phyloP scores from a whole-genome alignment of 1,140 invertebrate species.

The Hyphantria cunea region DNA sequence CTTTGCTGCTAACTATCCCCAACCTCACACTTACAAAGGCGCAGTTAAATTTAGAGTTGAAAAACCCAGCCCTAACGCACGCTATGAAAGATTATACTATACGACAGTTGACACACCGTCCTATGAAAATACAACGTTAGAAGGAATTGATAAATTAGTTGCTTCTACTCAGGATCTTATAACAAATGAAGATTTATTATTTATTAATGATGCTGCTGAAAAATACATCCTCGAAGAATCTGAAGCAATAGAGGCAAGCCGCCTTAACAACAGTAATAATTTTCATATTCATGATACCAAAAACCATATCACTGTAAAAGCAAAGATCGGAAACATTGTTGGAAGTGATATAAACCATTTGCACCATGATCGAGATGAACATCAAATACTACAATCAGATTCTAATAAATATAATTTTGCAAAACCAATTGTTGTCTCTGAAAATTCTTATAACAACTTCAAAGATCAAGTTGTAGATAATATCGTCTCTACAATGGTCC shows the following conservation, averaged over 20 bases:
- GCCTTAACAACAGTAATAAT: conserved; percentile 39
- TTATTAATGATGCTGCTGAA: conserved; percentile 81
- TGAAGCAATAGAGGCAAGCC: conserved; percentile 56
- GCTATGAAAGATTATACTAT: conserved; percentile 60
- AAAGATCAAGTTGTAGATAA: conserved; percentile 67
- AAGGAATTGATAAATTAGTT: conserved; percentile 76
- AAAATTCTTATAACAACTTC: conserved; percentile 46
- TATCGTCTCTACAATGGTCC: conserved; percentile 66
- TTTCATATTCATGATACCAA: conserved; percentile 30
- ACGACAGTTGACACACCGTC: conserved; percentile 43
- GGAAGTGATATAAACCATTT: conserved; percentile 41
- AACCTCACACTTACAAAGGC: conserved; percentile 46
- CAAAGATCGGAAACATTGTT: conserved; percentile 61
- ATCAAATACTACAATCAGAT: conserved; percentile 38
- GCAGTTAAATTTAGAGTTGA: conserved; percentile 54
- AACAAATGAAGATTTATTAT: conserved; percentile 81
- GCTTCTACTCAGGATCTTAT: conserved; percentile 82
- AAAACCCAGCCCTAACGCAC: conserved; percentile 45
- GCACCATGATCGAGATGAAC: conserved; percentile 38
- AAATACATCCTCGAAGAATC: conserved; percentile 47
- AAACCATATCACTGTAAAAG: conserved; percentile 55
- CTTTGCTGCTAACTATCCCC: conserved; percentile 46
- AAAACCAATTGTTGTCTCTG: conserved; percentile 68
- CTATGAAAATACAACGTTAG: conserved; percentile 41
- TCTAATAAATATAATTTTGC: conserved; percentile 60